Evolutionary conservation across 1,140 invertebrate genomes (phyloP), one percentile per base, ranked within the genome.

Genomic region (Yoshiicerus persimilis): DNA sequence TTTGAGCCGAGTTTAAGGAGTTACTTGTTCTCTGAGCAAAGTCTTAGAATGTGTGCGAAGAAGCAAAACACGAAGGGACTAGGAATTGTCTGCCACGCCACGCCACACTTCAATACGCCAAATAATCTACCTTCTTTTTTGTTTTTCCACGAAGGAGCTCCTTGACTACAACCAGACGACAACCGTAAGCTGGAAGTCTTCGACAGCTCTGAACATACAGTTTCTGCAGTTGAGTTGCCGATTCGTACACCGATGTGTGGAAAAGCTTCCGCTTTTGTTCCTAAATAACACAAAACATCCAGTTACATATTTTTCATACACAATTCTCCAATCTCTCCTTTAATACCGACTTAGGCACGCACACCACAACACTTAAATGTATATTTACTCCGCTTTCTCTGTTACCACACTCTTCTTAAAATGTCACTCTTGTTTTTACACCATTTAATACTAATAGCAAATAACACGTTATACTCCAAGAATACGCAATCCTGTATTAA

Each of bases 191-290:
- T 4, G 95, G 95, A 56, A 96, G 92, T 80, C 95, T 93, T 89
- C 94, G 94, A 91, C 94, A 95, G 86, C 94, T 95, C 90, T 95
- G 95, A 39, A 95, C 93, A 92, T 96, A 96, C 30, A 95, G 92
- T 88, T 95, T 94, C 91, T 96, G 96, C 89, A 96, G 92, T 88
- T 95, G 95, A 9, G 94, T 91, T 90, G 95, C 95, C 36, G 93
- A 95, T 89, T 96, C 95, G 90, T 95, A 96, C 16, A 95, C 93
- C 11, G 94, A 93, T 4, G 94, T 94, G 90, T 96, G 95, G 91
- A 95, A 95, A 23, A 96, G 91, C 91, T 95, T 95, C 84, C 95
- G 93, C 92, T 95, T 94, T 92, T 96, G 94, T 92, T 96, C 94
- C 96, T 96, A 92, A 1, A 64, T 36, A 89, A 62, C 70, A 56